Evolutionary conservation across 2,113 vertebrate genomes (phyloP), one percentile per base, ranked within the genome.

Genomic region (Bubo scandiacus): DNA sequence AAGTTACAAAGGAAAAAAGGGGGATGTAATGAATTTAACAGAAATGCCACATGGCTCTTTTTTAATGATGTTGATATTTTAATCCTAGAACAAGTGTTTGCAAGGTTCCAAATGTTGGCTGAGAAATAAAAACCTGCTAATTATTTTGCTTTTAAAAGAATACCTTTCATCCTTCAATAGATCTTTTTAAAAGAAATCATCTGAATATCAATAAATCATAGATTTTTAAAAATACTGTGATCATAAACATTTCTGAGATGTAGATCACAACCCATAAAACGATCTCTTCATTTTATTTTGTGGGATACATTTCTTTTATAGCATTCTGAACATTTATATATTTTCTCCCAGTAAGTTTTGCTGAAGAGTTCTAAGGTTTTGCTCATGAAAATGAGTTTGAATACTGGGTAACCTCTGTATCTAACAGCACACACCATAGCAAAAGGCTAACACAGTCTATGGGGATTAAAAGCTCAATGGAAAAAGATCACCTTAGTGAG

Each of bases 41-140:
- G 88, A 92, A 91, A 89, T 87, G 49, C 26, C 71, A 72, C 29
- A 62, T 42, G 42, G 45, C 52, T 55, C 70, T 70, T 86, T 86
- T 91, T 73, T 90, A 96, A 95, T 51, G 75, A 89, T 90, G 51
- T 22, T 93, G 82, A 68, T 92, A 89, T 94, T 93, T 92, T 91
- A 94, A 94, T 88, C 52, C 86, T 82, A 79, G 55, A 72, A 79
- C 25, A 80, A 8, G 15, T 58, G 4, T 58, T 91, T 90, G 20
- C 47, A 70, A 88, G 49, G 20, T 68, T 92, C 22, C 40, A 94
- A 88, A 86, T 66, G 32, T 9, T 85, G 90, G 19, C 80, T 85
- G 43, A 71, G 59, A 73, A 85, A 57, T 78, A 78, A 88, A 85
- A 88, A 6, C 5, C 32, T 78, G 12, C 5, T 94, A 71, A 92